These are phyloP conservation scores for Harpalus rubripes DNA, from an alignment of 2,888 invertebrate genomes.

Conservation along the genomic window DNA sequence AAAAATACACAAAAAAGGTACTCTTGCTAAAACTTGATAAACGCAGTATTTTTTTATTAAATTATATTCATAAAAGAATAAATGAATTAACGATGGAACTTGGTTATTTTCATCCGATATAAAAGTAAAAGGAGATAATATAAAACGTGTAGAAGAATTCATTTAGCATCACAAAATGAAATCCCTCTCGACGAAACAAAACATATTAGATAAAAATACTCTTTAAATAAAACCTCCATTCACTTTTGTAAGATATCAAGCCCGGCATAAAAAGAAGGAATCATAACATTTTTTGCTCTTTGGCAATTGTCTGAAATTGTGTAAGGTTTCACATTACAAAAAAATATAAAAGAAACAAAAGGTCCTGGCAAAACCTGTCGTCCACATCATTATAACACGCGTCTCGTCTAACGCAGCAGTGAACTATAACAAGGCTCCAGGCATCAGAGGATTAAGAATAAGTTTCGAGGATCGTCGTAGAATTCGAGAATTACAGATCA, in stretches of 20 bases:
- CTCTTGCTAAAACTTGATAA: too few species aligned
- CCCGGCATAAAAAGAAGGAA: neutral
- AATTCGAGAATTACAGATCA: neutral
- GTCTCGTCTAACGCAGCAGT: conserved; percentile 19
- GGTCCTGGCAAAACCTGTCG: neutral
- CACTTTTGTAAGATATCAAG: neutral
- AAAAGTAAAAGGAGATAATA: neutral
- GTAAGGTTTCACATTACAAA: conserved; percentile 47
- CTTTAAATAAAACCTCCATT: conserved; percentile 25
- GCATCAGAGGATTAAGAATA: conserved; percentile 18
- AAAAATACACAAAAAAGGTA: too few species aligned
- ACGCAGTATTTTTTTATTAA: too few species aligned
- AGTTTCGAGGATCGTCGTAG: neutral
- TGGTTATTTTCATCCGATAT: too few species aligned
- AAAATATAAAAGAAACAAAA: conserved; percentile 41
- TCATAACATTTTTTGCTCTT: conserved; percentile 43
- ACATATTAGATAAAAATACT: conserved; percentile 20
- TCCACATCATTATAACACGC: conserved; percentile 40
- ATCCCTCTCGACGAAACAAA: neutral
- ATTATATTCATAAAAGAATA: too few species aligned
- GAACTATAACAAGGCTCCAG: neutral
- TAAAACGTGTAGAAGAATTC: neutral
- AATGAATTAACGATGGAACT: too few species aligned
- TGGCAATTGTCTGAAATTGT: conserved; percentile 47
- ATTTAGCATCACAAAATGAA: neutral